Evolutionary conservation across 1,140 invertebrate genomes (phyloP), one percentile per base, ranked within the genome.

Genomic region (Habropoda laboriosa): DNA sequence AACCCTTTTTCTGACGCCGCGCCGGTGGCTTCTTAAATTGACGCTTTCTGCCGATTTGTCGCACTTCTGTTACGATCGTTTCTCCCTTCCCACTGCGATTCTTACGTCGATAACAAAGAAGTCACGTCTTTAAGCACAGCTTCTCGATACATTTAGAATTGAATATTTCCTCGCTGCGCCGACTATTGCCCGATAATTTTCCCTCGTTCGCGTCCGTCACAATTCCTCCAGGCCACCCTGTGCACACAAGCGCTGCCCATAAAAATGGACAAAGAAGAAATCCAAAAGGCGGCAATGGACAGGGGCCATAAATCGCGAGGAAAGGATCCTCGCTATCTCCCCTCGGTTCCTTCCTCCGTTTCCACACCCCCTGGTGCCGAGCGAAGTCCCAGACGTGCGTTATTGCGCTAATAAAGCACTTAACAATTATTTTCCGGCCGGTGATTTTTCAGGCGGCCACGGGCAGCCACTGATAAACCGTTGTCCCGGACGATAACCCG

Each of bases 351-450:
- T 80, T 63, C 55, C 58, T 80, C 49, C 68, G 76, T 58, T 68
- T 76, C 79, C 63, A 75, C 63, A 67, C 57, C 40, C 47, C 53
- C 38, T 53, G 38, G 35, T 10, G 24, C 30, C 4, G 2, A n/a
- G n/a, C n/a, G n/a, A n/a, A n/a, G n/a, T n/a, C n/a, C 63, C 64
- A 51, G 70, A 30, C 60, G 27, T 27, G 51, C 84, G 66, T 86
- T 86, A 86, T 82, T 85, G 85, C 75, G 76, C 80, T 82, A 86
- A 86, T 83, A 86, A 86, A 86, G 76, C 85, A 86, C 85, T 86
- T 86, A 86, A 86, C 85, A 82, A 86, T 86, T 86, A 86, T 86
- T 86, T 86, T 86, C 80, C 85, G 85, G 80, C 71, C 80, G 85
- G 85, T 77, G 83, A 86, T 86, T 86, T 86, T 86, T 86, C 83